These are phyloP conservation scores for Conus betulinus DNA, from an alignment of 1,140 invertebrate genomes.

Conservation along the genomic window DNA sequence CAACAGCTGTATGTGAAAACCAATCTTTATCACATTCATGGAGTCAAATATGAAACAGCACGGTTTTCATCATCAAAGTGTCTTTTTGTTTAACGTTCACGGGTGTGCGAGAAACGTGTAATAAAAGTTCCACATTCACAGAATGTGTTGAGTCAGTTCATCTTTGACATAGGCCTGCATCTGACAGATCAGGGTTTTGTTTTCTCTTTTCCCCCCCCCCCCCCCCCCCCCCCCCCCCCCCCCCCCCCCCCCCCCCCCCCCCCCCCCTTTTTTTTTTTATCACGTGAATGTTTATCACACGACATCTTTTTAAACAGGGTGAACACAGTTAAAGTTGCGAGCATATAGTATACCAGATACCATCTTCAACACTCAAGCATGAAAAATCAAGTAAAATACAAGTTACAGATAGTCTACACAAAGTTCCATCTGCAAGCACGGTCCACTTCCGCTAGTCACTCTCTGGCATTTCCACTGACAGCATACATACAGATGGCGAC, in stretches of 20 bases:
- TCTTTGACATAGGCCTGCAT: background rate
- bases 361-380: background rate
- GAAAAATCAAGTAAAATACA: background rate
- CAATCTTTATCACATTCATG: no score
- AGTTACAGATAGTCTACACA: no score
- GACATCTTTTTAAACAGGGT: background rate
- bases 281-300: background rate
- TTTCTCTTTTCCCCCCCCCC: background rate
- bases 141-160: background rate
- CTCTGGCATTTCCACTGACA: no score
- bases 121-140: background rate
- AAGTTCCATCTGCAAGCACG: no score
- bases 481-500: no score
- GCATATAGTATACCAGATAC: background rate
- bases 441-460: no score
- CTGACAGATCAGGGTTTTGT: background rate
- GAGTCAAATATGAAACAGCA: no score
- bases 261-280: background rate
- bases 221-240: no score
- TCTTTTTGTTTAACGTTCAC: no score
- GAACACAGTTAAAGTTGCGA: background rate
- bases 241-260: no score
- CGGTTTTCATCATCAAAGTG: no score
- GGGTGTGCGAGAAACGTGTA: no score
- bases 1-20: background rate